Base-by-base conservation (phyloP, 2,113 vertebrate genomes). In the Semnopithecus entellus region DNA sequence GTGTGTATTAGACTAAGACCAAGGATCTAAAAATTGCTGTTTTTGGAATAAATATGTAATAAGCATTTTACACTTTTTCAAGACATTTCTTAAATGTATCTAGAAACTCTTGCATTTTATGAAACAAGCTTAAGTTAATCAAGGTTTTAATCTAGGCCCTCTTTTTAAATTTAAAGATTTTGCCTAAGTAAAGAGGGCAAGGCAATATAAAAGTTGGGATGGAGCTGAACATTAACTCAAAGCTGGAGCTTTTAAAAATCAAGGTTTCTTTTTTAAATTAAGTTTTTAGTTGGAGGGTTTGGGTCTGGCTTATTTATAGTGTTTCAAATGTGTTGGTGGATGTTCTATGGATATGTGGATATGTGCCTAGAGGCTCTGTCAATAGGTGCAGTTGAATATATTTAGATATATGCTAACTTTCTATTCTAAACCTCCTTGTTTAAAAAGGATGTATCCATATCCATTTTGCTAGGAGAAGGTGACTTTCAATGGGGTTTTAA, bases 251-350 rank as follows among this genome's bases (percentile, higher is more conserved):
- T 92, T 94, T 81, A 89, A 82, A 66, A n/a, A 75, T 84, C 38
- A 92, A 78, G 8, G 6, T 93, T 94, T 88, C 23, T 73, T 94
- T 86, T 93, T 81, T 55, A 40, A 76, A 48, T 88, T n/a, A 91
- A 73, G 30, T 11, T 93, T 95, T 91, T 72, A 50, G 40, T 92
- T 90, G 35, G 40, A 92, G 61, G 35, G 12, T 92, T 79, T 80
- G 48, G 27, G 20, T 79, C 68, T 96, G 73, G 52, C 43, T 85
- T 96, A 93, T 95, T 89, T 94, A 68, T 73, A 91, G 61, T 82
- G 9, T 93, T 95, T 96, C 59, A 38, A 32, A 72, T 95, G n/a
- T 96, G 64, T 93, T 2, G 12, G 40, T 83, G 50, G 18, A 76
- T 94, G 32, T 81, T 95, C 64, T 90, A 0, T 96, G 66, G 32